These are phyloP conservation scores for Acleris laterana DNA, from an alignment of 2,888 invertebrate genomes.

Conservation along the genomic window DNA sequence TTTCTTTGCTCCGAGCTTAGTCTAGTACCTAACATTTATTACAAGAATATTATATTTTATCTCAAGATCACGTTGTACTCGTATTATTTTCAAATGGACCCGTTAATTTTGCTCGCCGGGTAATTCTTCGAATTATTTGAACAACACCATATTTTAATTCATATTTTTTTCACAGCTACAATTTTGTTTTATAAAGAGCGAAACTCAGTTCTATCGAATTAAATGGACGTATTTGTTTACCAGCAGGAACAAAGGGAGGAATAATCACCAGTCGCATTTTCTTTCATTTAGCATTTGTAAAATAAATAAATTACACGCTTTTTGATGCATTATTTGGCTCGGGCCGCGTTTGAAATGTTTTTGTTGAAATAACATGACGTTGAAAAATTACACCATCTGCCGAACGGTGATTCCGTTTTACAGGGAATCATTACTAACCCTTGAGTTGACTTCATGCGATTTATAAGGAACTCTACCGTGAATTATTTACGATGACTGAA, in stretches of 20 bases:
- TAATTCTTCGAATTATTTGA: too few relatives aligned
- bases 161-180: neutral
- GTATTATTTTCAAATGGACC: too few relatives aligned
- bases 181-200: neutral
- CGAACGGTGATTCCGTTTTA: slow-evolving; percentile 20
- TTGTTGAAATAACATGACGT: slow-evolving; percentile 22
- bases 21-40: too few relatives aligned
- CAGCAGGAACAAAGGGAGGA: neutral
- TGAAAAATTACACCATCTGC: slow-evolving; percentile 24
- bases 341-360: slow-evolving; percentile 14
- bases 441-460: slow-evolving; percentile 49
- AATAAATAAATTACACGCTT: slow-evolving; percentile 9
- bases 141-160: too few relatives aligned
- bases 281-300: neutral
- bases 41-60: too few relatives aligned
- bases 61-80: too few relatives aligned
- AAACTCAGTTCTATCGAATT: neutral
- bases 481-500: slow-evolving; percentile 67
- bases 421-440: slow-evolving; percentile 33
- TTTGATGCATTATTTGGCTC: slow-evolving; percentile 5
- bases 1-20: too few relatives aligned
- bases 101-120: too few relatives aligned
- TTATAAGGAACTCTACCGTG: slow-evolving; percentile 47
- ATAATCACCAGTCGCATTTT: neutral
- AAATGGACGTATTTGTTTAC: neutral